phyloP scores from a whole-genome alignment of 2,113 vertebrate species.

The Dicentrarchus labrax region DNA sequence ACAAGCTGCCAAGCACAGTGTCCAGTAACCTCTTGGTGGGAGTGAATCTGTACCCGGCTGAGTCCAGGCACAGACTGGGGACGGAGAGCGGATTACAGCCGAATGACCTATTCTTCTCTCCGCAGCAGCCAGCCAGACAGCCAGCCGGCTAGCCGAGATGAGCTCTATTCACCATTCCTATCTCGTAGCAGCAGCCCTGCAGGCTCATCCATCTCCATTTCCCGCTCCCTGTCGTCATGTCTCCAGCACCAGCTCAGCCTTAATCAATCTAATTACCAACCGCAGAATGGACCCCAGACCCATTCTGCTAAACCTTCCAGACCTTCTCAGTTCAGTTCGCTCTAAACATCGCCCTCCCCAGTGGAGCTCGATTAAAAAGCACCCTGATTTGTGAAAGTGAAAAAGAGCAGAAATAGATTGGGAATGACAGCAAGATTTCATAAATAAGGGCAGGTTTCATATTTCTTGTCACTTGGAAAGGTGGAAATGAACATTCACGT shows the following conservation, averaged over 20 bases:
- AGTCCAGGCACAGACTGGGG: conserved; percentile 9
- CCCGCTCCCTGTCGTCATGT: conserved; percentile 55
- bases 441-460: background rate
- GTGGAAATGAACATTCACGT: background rate
- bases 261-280: conserved; percentile 76
- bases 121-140: conserved; percentile 17
- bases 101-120: conserved; percentile 36
- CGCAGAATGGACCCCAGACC: conserved; percentile 58
- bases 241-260: conserved; percentile 62
- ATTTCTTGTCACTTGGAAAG: background rate
- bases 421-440: background rate
- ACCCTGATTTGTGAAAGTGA: background rate
- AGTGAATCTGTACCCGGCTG: conserved; percentile 10
- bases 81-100: conserved; percentile 43
- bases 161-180: conserved; percentile 75
- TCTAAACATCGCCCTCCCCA: background rate
- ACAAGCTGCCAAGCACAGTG: background rate
- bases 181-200: conserved; percentile 70
- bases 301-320: conserved; percentile 44
- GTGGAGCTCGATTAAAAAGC: conserved; percentile 6
- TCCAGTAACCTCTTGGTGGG: conserved; percentile 15
- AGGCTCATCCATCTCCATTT: conserved; percentile 80
- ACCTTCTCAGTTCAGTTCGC: background rate
- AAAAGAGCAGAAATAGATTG: background rate
- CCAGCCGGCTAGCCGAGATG: conserved; percentile 28